A percentile compares a stretch with the other conserved stretches of the same genome.
These are phyloP conservation scores for Machimus atricapillus DNA, from an alignment of 2,888 invertebrate genomes.

Conservation along the genomic window DNA sequence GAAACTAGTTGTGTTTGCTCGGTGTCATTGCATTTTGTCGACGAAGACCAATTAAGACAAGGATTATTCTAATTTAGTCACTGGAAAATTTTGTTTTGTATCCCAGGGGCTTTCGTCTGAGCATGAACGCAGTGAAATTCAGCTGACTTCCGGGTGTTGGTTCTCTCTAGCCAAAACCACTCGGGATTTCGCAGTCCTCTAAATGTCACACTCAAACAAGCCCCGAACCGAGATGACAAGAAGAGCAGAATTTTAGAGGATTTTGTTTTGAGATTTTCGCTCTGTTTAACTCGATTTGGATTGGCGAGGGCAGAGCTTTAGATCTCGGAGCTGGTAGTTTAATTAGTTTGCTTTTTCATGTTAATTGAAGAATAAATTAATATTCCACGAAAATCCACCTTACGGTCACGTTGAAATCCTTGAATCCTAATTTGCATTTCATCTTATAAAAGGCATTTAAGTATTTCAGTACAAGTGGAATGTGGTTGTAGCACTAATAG, in stretches of 20 bases:
- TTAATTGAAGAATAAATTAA: slow-evolving; percentile 28
- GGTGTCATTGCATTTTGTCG: neutral
- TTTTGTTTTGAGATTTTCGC: slow-evolving; percentile 30
- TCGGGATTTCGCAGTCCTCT: neutral
- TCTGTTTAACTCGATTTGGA: slow-evolving; percentile 7
- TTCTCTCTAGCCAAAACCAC: neutral
- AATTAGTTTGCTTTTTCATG: slow-evolving; percentile 39
- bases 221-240: slow-evolving; percentile 1
- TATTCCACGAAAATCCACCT: slow-evolving; percentile 26
- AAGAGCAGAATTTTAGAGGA: neutral
- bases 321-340: slow-evolving; percentile 15
- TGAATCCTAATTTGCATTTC: neutral
- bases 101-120: neutral
- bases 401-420: neutral
- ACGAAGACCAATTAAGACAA: slow-evolving; percentile 13
- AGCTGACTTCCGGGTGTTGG: neutral
- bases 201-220: neutral
- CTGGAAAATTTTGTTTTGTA: slow-evolving; percentile 29
- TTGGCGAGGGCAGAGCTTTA: neutral
- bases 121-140: neutral
- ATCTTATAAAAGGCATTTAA: neutral
- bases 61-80: slow-evolving; percentile 37
- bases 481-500: neutral
- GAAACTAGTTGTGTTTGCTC: neutral
- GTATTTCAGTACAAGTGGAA: neutral